Conservation (phyloP, 2,113 vertebrate genomes). For the Sylvicapra grimmia region DNA sequence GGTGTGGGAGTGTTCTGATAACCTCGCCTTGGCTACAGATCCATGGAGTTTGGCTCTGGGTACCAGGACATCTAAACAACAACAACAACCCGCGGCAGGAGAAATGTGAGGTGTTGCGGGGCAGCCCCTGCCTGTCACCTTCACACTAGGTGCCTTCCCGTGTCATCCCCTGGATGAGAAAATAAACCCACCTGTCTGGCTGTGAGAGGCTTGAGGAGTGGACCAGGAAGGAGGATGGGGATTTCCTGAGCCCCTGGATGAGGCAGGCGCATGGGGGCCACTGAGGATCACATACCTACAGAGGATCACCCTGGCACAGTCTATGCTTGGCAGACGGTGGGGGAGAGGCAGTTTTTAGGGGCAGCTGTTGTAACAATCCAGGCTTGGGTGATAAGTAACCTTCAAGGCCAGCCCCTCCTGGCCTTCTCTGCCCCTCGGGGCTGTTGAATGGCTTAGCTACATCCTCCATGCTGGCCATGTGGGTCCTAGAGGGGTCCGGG, state of each 20-base stretch:
- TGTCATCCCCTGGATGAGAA: neutral
- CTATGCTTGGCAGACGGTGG: neutral
- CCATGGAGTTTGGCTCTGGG: neutral
- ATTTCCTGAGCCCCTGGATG: neutral
- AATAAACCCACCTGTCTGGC: neutral
- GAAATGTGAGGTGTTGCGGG: neutral
- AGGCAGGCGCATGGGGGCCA: no score
- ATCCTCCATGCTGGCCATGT: fast-evolving
- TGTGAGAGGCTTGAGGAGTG: neutral
- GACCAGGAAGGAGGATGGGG: neutral
- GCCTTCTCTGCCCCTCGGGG: neutral
- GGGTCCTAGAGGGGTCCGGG: fast-evolving
- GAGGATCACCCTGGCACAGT: neutral
- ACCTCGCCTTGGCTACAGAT: neutral
- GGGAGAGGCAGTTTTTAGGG: no score
- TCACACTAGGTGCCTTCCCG: fast-evolving
- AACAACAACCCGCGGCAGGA: neutral
- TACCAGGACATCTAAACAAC: neutral
- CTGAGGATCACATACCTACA: fast-evolving
- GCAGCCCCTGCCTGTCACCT: neutral
- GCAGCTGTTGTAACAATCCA: neutral
- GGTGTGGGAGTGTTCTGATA: neutral
- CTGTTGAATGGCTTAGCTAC: neutral
- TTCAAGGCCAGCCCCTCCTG: neutral
- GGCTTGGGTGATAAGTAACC: neutral